Base-by-base conservation (phyloP, 1,140 invertebrate genomes). In the Ostrea edulis region DNA sequence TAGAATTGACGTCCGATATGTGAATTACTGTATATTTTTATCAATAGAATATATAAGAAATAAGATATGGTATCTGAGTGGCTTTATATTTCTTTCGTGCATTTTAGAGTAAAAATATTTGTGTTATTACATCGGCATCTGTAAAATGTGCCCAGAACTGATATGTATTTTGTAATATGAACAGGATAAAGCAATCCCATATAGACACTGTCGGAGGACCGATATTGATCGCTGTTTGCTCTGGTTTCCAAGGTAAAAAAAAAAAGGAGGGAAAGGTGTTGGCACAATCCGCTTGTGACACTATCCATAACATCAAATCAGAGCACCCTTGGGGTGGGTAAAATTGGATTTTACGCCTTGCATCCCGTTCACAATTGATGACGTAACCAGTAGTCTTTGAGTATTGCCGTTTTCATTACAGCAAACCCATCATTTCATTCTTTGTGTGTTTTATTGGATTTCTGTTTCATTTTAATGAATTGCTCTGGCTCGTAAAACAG, bases 401-500 rank as follows among this genome's bases (percentile, higher is more conserved):
- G 17, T 62, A 17, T 20, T 77, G 29, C 68, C 68, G 68, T 77
- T 77, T 77, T 77, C 68, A 77, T 35, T 29, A 77, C 68, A 25
- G 68, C 68, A 35, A 77, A 77, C 68, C 68, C 68, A 77, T 29
- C 68, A 77, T 77, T 77, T 11, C 22, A 77, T 25, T 77, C 25
- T 77, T 25, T 77, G 68, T 77, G 68, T 77, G 68, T 29, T 62
- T 77, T 77, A 77, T 77, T 77, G 68, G 68, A 77, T 77, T 77
- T 77, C 68, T 77, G 68, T 77, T 77, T 35, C 68, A 77, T 77
- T 77, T 77, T 77, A 77, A 77, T 77, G 68, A 77, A 77, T 77
- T 77, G 68, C 29, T 25, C 25, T 25, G 8, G 29, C 68, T 77
- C 68, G 25, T 77, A 77, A 77, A 77, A 25, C 29, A 77, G 68